phyloP scores from a whole-genome alignment of 2,888 invertebrate species.

The Itoplectis maculator region DNA sequence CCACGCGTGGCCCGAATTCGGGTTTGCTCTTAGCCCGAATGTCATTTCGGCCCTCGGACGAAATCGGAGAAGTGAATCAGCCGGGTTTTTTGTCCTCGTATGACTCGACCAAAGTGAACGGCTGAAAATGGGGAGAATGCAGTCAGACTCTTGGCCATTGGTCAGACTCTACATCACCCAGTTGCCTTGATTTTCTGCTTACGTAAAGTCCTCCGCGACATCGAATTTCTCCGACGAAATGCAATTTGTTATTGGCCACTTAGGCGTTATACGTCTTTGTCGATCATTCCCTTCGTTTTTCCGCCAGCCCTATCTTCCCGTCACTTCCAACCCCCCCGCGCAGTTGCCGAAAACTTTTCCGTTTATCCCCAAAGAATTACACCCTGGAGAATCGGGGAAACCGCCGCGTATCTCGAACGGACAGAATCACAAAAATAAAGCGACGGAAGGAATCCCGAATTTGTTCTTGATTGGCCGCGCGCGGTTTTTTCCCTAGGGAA shows the following conservation, averaged over 20 bases:
- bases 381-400: conserved; percentile 57
- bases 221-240: conserved; percentile 73
- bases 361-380: conserved; percentile 64
- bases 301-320: conserved; percentile 37
- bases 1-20: conserved; percentile 68
- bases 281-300: conserved; percentile 34
- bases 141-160: conserved; percentile 22
- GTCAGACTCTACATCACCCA: not conserved
- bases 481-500: conserved; percentile 54
- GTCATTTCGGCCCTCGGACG: conserved; percentile 69
- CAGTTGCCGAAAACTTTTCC: conserved; percentile 61
- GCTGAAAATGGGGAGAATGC: not conserved
- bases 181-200: not conserved
- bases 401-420: conserved; percentile 31
- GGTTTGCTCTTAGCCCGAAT: conserved; percentile 77
- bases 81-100: conserved; percentile 52
- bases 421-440: conserved; percentile 55
- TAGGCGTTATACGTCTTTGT: conserved; percentile 47
- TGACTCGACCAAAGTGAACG: conserved; percentile 46
- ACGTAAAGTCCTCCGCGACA: conserved; percentile 46
- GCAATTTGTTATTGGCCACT: conserved; percentile 73
- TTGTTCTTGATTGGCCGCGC: conserved; percentile 52
- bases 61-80: conserved; percentile 71
- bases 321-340: conserved; percentile 52
- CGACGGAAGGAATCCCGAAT: conserved; percentile 46